phyloP scores from a whole-genome alignment of 2,888 invertebrate genomes.

The Stratiomys singularior region DNA sequence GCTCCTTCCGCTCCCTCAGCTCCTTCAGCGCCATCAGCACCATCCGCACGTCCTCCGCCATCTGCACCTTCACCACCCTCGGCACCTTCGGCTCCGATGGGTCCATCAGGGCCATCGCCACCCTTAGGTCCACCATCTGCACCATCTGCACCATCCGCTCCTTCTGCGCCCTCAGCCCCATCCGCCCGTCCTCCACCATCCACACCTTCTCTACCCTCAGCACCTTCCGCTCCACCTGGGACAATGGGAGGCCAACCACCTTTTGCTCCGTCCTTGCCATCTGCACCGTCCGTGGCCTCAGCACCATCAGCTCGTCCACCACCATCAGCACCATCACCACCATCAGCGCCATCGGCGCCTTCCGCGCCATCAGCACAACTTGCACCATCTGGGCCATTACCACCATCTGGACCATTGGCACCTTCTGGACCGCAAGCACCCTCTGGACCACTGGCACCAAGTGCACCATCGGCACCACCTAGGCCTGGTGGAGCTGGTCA shows the following conservation, averaged over 20 bases:
- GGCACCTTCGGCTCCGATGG: neutral
- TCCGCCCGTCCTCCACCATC: slow-evolving; percentile 1
- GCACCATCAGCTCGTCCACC: neutral
- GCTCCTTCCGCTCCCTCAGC: neutral
- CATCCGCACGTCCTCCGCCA: neutral
- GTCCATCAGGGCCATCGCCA: neutral
- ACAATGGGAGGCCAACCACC: too few species aligned
- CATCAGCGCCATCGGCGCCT: neutral
- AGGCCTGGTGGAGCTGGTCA: neutral
- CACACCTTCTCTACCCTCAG: slow-evolving; percentile 5
- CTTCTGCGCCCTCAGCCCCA: slow-evolving; percentile 12
- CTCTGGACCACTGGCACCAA: neutral
- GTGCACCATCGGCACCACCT: neutral
- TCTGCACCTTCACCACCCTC: neutral
- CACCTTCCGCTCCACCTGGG: neutral
- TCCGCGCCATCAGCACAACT: neutral
- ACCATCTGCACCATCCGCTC: neutral
- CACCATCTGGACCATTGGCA: neutral
- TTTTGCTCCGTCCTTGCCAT: neutral
- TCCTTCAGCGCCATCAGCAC: neutral
- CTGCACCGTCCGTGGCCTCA: slow-evolving; percentile 4
- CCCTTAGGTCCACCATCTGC: neutral
- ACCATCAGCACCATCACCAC: slow-evolving; percentile 4
- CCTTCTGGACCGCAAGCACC: neutral
- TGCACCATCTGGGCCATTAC: neutral